Base-by-base conservation (phyloP, 2,888 invertebrate species). In the Norana najaformis region DNA sequence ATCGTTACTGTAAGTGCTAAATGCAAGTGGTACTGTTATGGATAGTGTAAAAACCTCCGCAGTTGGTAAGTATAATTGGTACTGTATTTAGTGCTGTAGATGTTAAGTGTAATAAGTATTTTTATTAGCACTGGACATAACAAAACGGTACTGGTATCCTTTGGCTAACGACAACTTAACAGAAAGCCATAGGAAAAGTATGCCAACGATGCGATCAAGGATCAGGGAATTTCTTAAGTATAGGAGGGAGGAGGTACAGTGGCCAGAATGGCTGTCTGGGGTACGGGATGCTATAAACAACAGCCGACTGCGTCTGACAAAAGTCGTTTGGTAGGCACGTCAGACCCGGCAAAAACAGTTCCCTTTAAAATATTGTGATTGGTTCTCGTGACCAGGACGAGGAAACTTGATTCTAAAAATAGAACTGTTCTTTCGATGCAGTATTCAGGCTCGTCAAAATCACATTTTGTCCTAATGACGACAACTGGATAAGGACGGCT, bases 271-370 rank as follows among this genome's bases (percentile, higher is more conserved):
- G 6, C 16, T 3, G 13, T 1, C 69, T n/a, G 69, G 69, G 8
- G n/a, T 69, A 69, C 69, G 69, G 69, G n/a, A n/a, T 69, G n/a
- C 69, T 69, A 69, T 69, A n/a, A 30, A 69, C 69, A 69, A 69
- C 30, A 69, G 69, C 69, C 30, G 16, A 69, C 30, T 69, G 69
- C n/a, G 11, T 69, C 69, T 23, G 14, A 0, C 16, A n/a, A 69
- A 69, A 30, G n/a, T 13, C 30, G 69, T 30, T 69, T 6, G 30
- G 69, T 30, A n/a, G 6, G 8, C 69, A 30, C 0, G n/a, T 69
- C 69, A n/a, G 69, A n/a, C n/a, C 69, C 30, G 30, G 47, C 47
- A 8, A 47, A 23, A 47, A 8, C 4, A 13, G 69, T 69, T 69
- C 69, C n/a, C n/a, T n/a, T n/a, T n/a, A n/a, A n/a, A n/a, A n/a